Percentiles rank a stretch among this genome's conserved stretches.
phyloP scores from a whole-genome alignment of 2,888 invertebrate genomes.

The Folsomia manolachei region DNA sequence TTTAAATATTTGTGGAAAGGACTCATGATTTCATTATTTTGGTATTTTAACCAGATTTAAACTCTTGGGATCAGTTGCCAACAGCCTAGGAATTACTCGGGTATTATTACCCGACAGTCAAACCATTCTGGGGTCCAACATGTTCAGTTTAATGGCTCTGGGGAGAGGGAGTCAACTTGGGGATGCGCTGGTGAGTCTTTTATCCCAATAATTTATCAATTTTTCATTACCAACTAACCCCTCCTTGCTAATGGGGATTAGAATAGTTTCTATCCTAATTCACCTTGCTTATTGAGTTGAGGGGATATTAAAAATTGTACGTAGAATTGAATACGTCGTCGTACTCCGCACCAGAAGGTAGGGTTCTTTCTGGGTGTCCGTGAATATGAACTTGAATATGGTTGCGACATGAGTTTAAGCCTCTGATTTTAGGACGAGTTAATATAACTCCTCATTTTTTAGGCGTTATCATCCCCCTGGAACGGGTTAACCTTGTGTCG shows the following conservation, averaged over 20 bases:
- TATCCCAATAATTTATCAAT: neutral
- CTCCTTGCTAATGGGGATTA: too few species aligned
- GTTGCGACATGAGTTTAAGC: too few species aligned
- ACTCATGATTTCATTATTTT: too few species aligned
- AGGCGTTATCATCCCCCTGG: conserved; percentile 38
- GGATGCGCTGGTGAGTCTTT: conserved; percentile 48
- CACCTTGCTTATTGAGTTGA: neutral
- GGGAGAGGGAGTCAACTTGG: conserved; percentile 47
- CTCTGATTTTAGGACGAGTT: too few species aligned
- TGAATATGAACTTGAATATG: too few species aligned
- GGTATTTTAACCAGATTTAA: too few species aligned
- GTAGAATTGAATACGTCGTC: too few species aligned
- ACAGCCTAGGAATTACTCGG: conserved; percentile 29
- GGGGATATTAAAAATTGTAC: neutral
- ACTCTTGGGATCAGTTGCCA: conserved; percentile 25
- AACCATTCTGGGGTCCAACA: conserved; percentile 44
- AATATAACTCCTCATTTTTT: conserved; percentile 3
- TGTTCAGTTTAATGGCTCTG: conserved; percentile 47
- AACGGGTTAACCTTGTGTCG: conserved; percentile 30
- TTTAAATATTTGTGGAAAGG: too few species aligned
- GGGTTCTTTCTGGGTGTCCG: too few species aligned
- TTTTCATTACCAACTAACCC: neutral
- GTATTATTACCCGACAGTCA: conserved; percentile 44
- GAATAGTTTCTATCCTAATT: too few species aligned
- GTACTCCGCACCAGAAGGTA: too few species aligned